phyloP scores from a whole-genome alignment of 1,140 invertebrate species.

The Chrysoperla carnea region DNA sequence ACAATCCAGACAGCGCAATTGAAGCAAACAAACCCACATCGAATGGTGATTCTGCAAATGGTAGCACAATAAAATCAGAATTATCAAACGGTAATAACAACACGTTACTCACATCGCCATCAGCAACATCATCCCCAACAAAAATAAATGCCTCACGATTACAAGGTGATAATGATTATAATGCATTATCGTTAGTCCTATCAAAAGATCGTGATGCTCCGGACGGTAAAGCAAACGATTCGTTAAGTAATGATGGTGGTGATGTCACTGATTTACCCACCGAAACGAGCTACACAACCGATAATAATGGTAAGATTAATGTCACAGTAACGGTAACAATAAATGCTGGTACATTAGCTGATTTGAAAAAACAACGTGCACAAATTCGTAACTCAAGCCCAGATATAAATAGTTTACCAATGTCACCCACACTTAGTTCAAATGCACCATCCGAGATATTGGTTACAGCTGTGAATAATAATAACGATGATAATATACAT shows the following conservation, averaged over 20 bases:
- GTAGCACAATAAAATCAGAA: no score
- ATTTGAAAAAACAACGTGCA: constrained; percentile 76
- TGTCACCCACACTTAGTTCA: constrained; percentile 15
- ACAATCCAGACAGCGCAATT: no score
- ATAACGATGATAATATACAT: not conserved
- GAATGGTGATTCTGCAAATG: no score
- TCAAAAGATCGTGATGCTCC: constrained; percentile 41
- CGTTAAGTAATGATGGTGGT: constrained; percentile 33
- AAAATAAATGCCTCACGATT: no score
- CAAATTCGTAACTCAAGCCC: constrained; percentile 51
- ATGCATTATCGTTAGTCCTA: constrained; percentile 12
- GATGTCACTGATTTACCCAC: constrained; percentile 62
- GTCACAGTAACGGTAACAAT: constrained; percentile 56
- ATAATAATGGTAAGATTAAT: constrained; percentile 65
- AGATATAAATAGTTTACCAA: constrained; percentile 9
- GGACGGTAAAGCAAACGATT: constrained; percentile 61
- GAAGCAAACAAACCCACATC: no score
- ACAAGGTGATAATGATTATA: no score
- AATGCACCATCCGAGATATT: not conserved
- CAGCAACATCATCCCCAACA: no score
- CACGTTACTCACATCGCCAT: no score
- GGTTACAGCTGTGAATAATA: not conserved
- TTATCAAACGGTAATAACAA: no score
- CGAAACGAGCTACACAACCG: constrained; percentile 56
- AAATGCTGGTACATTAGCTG: constrained; percentile 52